These are phyloP conservation scores for Zeugodacus cucurbitae DNA, from an alignment of 1,140 invertebrate genomes.

Conservation along the genomic window DNA sequence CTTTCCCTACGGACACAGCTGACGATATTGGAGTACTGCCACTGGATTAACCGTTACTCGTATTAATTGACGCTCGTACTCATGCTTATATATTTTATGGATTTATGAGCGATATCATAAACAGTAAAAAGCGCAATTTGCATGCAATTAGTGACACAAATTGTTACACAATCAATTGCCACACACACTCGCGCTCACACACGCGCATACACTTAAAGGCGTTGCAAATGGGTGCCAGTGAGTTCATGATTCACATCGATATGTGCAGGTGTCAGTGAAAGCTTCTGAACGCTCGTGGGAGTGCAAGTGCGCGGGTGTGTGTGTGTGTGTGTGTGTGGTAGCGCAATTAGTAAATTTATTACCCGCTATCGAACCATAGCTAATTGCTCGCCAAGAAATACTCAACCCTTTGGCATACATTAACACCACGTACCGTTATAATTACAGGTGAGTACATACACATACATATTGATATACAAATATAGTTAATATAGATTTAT, in stretches of 20 bases:
- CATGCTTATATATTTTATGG: background rate
- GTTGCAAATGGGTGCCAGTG: background rate
- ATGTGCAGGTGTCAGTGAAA: background rate
- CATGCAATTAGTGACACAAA: constrained; percentile 39
- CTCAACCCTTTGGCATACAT: constrained; percentile 1
- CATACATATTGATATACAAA: background rate
- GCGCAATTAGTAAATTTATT: constrained; percentile 22
- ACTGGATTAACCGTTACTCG: background rate
- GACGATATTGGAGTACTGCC: background rate
- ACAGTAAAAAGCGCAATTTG: constrained; percentile 35
- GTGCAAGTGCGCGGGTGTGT: background rate
- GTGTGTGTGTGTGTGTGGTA: background rate
- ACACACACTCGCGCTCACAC: background rate
- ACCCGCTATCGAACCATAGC: background rate
- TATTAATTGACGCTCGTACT: background rate
- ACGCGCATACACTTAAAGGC: background rate
- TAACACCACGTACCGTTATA: background rate
- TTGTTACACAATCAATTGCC: background rate
- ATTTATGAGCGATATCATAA: constrained; percentile 29
- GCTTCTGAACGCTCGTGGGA: background rate
- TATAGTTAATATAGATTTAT: too few species aligned
- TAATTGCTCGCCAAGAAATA: background rate
- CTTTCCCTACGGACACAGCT: too few species aligned
- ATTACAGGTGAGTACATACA: background rate
- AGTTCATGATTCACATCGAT: background rate